Evolutionary conservation across 2,113 vertebrate species (phyloP), one percentile per base, ranked within the genome.

Genomic region (Burhinus oedicnemus): DNA sequence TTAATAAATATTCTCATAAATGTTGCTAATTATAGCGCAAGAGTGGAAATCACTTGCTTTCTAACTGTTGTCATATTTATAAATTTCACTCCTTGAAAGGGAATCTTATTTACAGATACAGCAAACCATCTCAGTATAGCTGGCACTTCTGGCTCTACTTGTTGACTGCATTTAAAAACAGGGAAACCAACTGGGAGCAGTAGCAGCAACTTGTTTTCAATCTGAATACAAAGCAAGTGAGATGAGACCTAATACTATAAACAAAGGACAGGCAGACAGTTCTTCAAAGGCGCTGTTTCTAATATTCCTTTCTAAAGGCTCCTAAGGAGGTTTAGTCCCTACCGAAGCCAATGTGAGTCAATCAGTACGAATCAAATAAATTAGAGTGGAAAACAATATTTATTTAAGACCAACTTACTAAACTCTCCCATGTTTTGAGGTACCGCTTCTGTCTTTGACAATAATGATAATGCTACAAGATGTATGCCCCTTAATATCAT

Each of bases 291-390:
- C 54, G 3, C 78, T 18, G 87, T 83, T 95, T 66, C 78, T 45
- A 84, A 29, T 80, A 95, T 88, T 90, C 90, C 85, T 78, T 95
- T 69, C 84, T 38, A 79, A 93, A 94, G 78, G 82, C 82, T 96
- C 62, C 95, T 93, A 90, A 94, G 71, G 79, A 96, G 90, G 85
- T 96, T 94, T 93, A 97, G 95, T 77, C 76, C 62, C 70, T 80
- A 2, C 36, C 21, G 82, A 72, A 93, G 79, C 90, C 87, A 44
- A 6, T 1, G 8, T 0, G 6, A 96, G 71, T 85, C 87, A 69
- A 90, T 87, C 92, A 85, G 66, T 3, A 36, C 1, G 15, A 94
- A 95, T 69, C 75, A 91, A 96, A 85, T 80, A 58, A 83, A 91
- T 70, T 5, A 61, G 70, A 96, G 79, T 3, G 49, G 65, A 91